Evolutionary conservation across 2,113 vertebrate genomes (phyloP).

Genomic region (Pleuronectes platessa): DNA sequence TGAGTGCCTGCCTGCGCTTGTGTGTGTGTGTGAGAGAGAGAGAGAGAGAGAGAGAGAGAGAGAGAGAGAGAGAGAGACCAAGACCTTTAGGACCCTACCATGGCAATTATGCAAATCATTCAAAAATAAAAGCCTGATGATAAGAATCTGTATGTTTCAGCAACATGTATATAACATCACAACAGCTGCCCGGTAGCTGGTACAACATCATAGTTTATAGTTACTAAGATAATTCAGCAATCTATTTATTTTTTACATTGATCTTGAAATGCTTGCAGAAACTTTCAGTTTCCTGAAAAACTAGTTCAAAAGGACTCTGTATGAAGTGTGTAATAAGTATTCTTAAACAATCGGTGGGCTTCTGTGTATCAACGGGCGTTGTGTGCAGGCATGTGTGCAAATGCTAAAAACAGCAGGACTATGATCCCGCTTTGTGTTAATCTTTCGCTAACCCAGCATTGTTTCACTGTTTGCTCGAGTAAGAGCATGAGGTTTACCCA

Average conservation of each 20-base stretch:
- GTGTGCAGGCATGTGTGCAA: slow-evolving; percentile 16
- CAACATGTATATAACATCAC: too few relatives aligned
- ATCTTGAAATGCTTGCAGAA: too few relatives aligned
- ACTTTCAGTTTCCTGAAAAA: too few relatives aligned
- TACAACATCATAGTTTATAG: not conserved
- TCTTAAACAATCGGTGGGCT: not conserved
- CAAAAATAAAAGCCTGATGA: not conserved
- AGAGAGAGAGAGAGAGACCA: not conserved
- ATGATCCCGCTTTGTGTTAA: slow-evolving; percentile 43
- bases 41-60: too few relatives aligned
- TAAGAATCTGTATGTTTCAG: too few relatives aligned
- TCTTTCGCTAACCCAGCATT: slow-evolving; percentile 65
- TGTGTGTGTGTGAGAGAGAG: too few relatives aligned
- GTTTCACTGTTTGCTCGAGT: slow-evolving; percentile 71
- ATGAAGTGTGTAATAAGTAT: too few relatives aligned
- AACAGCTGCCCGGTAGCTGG: not conserved
- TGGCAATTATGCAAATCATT: not conserved
- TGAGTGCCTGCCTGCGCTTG: too few relatives aligned
- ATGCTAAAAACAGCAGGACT: slow-evolving; percentile 48
- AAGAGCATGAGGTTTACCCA: slow-evolving; percentile 49
- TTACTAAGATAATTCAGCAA: not conserved
- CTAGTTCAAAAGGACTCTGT: too few relatives aligned
- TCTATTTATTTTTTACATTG: too few relatives aligned
- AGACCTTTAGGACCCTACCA: not conserved
- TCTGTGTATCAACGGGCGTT: slow-evolving; percentile 33